A percentile compares a stretch with the other conserved stretches of the same genome.
These are phyloP conservation scores for Epistrophe grossulariae DNA, from an alignment of 2,888 invertebrate genomes.

Conservation along the genomic window DNA sequence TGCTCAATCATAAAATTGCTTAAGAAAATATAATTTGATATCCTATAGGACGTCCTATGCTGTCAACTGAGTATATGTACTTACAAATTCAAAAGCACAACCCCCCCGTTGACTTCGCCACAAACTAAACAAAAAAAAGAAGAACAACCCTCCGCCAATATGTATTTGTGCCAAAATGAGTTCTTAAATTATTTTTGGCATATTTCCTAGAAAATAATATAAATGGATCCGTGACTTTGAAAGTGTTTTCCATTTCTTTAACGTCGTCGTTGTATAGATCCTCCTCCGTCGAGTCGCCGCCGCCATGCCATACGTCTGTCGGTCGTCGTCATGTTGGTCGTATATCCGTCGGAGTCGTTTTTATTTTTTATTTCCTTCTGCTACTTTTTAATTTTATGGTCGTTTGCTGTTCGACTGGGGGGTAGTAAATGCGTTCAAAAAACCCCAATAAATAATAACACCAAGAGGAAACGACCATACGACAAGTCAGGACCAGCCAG, in stretches of 20 bases:
- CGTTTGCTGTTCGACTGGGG: conserved; percentile 67
- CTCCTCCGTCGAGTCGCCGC: neutral
- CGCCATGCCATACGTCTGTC: too few species aligned
- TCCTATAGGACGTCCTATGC: neutral
- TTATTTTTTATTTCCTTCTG: conserved; percentile 48
- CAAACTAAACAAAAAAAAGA: neutral
- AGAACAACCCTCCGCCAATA: conserved; percentile 34
- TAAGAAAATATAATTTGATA: neutral
- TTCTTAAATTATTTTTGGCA: conserved; percentile 57
- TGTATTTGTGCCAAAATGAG: conserved; percentile 39
- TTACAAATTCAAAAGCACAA: conserved; percentile 17
- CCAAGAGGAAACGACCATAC: conserved; percentile 21
- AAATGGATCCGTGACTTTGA: conserved; percentile 70
- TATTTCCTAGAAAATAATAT: conserved; percentile 61
- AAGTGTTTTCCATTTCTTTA: conserved; percentile 61
- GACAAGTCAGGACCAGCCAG: conserved; percentile 8
- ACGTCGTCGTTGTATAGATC: neutral
- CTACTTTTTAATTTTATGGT: conserved; percentile 73
- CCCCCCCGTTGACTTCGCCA: neutral
- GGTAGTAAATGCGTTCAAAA: conserved; percentile 66
- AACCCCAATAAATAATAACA: conserved; percentile 73
- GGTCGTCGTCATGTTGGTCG: neutral
- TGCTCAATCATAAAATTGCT: conserved; percentile 51
- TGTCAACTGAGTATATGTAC: conserved; percentile 12
- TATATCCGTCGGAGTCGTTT: neutral